A percentile compares a stretch with the other conserved stretches of the same genome.
phyloP scores from a whole-genome alignment of 2,113 vertebrate species.

The Gambusia affinis region DNA sequence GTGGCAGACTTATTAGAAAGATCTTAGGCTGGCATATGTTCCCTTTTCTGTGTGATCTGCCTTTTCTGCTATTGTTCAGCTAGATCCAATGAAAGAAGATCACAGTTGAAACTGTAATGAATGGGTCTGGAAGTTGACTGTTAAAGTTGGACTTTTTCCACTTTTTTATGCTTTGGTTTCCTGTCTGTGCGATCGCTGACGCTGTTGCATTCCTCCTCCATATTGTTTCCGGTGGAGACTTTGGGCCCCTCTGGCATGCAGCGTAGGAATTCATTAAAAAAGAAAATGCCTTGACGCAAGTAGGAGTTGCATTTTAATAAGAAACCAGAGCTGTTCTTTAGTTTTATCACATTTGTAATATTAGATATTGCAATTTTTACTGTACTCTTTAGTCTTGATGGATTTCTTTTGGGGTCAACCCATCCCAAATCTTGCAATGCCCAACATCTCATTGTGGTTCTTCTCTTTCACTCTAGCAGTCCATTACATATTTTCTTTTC shows the following conservation, averaged over 20 bases:
- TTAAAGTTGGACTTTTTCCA: constrained; percentile 6
- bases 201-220: constrained; percentile 53
- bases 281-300: not conserved
- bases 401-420: constrained; percentile 1
- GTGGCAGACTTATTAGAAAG: too few relatives aligned
- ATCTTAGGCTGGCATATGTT: not conserved
- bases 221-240: constrained; percentile 59
- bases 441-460: constrained; percentile 11
- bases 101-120: constrained; percentile 4
- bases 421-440: not conserved
- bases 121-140: constrained; percentile 5
- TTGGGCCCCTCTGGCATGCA: constrained; percentile 5
- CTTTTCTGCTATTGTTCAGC: not conserved
- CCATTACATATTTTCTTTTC: constrained; percentile 9
- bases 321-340: not conserved
- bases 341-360: too few relatives aligned
- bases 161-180: constrained; percentile 36
- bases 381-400: not conserved
- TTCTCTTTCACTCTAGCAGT: constrained; percentile 19
- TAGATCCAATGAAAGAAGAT: constrained; percentile 8
- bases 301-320: not conserved
- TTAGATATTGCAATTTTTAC: not conserved
- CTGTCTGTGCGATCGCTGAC: constrained; percentile 40
- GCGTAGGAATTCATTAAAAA: constrained; percentile 2
- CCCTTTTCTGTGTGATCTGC: not conserved